Evolutionary conservation across 2,113 vertebrate species (phyloP), one percentile per base, ranked within the genome.

Genomic region (Pao palembangensis): DNA sequence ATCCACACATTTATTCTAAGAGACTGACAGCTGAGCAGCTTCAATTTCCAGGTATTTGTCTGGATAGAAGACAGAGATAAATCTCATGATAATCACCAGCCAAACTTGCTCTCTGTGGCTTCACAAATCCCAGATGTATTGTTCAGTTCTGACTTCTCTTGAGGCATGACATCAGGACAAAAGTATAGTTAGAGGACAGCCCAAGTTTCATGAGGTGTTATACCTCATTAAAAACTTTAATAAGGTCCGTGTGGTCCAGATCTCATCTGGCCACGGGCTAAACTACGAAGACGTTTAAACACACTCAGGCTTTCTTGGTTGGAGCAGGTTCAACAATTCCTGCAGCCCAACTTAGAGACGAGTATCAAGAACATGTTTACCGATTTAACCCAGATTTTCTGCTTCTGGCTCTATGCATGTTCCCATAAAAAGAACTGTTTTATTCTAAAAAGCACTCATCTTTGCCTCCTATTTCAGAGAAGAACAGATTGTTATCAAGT

Each of bases 61-160:
- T 58, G 19, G n/a, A 44, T 51, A 16, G 60, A 44, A 60, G 49
- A 19, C 20, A 2, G 23, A 48, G 5, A 34, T 6, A 15, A 61
- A 75, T 8, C 23, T 38, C 48, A 51, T 0, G 10, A 31, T 51
- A 54, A 21, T 18, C 58, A 16, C 46, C 8, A 16, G 2, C 63
- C 31, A 53, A 55, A 38, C 13, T 20, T 28, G 44, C 13, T 71
- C 41, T 58, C n/a, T 47, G 44, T 51, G 23, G 34, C 16, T 60
- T 67, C 23, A 67, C 13, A 38, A 74, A 63, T 20, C 28, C 50
- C 61, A 69, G 59, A 61, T 69, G 48, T 61, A 23, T 64, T 69
- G 34, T 56, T 62, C 20, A 61, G 34, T 17, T 34, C 42, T 48
- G 42, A 46, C 12, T 69, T 20, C 8, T 51, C 51, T 57, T 53